Conservation (phyloP, 2,888 invertebrate species). For the Platerodrilus igneus region DNA sequence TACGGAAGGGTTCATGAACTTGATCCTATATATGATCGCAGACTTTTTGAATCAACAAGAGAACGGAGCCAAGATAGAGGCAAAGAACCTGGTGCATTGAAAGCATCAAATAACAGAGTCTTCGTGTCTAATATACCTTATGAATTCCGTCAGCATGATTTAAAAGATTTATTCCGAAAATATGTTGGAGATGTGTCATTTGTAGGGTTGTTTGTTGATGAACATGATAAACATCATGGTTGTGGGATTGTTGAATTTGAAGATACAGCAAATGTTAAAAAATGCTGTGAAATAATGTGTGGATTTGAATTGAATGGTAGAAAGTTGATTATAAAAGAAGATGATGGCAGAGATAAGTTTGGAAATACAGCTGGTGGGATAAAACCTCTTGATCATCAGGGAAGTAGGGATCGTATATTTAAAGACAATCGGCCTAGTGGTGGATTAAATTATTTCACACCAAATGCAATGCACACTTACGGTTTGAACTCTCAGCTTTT, state of each 20-base stretch:
- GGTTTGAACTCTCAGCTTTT: slow-evolving; percentile 92
- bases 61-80: slow-evolving; percentile 41
- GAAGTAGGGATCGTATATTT: slow-evolving; percentile 32
- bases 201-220: slow-evolving; percentile 91
- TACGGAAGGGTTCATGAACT: slow-evolving; percentile 49
- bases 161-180: slow-evolving; percentile 90
- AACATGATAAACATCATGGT: slow-evolving; percentile 90
- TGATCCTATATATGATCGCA: slow-evolving; percentile 62
- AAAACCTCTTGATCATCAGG: slow-evolving; percentile 38
- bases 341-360: slow-evolving; percentile 69
- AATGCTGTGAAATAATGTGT: slow-evolving; percentile 93
- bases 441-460: slow-evolving; percentile 37
- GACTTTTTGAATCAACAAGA: slow-evolving; percentile 54
- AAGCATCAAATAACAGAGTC: slow-evolving; percentile 54
- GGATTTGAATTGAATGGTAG: slow-evolving; percentile 88
- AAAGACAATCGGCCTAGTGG: slow-evolving; percentile 49
- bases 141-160: slow-evolving; percentile 95
- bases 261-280: slow-evolving; percentile 77
- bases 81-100: slow-evolving; percentile 49
- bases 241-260: slow-evolving; percentile 95
- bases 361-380: slow-evolving; percentile 47
- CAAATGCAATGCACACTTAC: slow-evolving; percentile 74
- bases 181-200: slow-evolving; percentile 90
- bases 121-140: slow-evolving; percentile 95
- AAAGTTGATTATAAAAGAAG: slow-evolving; percentile 90